Evolutionary conservation across 1,140 invertebrate species (phyloP).

Genomic region (Kradibia gibbosae): DNA sequence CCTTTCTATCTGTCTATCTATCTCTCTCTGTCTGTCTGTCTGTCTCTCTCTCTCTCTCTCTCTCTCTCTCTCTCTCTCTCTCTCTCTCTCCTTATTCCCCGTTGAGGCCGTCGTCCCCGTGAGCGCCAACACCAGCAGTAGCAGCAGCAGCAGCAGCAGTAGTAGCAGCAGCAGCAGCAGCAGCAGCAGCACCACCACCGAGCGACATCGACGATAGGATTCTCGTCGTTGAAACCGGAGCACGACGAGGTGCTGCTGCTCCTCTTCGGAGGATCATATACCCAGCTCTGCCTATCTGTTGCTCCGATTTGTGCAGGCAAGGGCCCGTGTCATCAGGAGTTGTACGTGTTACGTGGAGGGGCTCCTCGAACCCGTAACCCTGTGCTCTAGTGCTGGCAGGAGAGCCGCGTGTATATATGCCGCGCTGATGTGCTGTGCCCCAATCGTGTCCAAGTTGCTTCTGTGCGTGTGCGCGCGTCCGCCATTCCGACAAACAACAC

Average conservation of each 20-base stretch:
- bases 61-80: too few species aligned
- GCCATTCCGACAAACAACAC: conserved; percentile 52
- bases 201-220: too few species aligned
- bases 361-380: background rate
- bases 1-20: too few species aligned
- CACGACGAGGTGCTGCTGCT: background rate
- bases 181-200: too few species aligned
- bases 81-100: too few species aligned
- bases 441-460: conserved; percentile 5
- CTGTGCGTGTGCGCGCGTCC: conserved; percentile 50
- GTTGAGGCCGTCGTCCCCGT: too few species aligned
- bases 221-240: background rate
- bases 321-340: background rate
- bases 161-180: too few species aligned
- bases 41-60: too few species aligned
- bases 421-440: background rate
- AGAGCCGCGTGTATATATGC: conserved; percentile 44
- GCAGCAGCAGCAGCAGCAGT: too few species aligned
- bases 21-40: too few species aligned
- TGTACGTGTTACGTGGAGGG: conserved; percentile 1
- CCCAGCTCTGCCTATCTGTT: conserved; percentile 11
- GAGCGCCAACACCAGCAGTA: too few species aligned
- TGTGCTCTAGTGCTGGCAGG: conserved; percentile 8
- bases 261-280: too few species aligned
- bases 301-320: conserved; percentile 51